Percentiles rank a stretch among this genome's conserved stretches.
Evolutionary conservation across 2,113 vertebrate species (phyloP).

Genomic region (Arizona elegans): DNA sequence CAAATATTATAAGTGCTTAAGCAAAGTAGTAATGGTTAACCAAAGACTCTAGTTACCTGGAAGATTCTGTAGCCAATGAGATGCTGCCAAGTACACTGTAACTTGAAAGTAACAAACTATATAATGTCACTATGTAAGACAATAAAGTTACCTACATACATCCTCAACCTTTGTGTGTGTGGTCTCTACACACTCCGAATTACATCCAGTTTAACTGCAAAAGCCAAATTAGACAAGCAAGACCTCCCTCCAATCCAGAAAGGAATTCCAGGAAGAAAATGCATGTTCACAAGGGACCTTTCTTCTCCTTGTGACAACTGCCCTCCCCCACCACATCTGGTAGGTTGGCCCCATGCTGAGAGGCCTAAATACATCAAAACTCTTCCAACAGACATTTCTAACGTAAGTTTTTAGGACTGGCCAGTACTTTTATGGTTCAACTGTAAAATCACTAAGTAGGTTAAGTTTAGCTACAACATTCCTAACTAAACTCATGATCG

Average conservation of each 20-base stretch:
- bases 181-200: not conserved
- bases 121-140: no score
- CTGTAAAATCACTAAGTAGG: not conserved
- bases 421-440: not conserved
- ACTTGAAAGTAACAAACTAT: no score
- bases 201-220: not conserved
- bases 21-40: no score
- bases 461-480: not conserved
- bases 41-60: no score
- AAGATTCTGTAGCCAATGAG: no score
- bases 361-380: not conserved
- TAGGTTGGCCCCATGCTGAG: not conserved
- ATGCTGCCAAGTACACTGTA: no score
- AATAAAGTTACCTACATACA: no score
- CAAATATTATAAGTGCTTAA: no score
- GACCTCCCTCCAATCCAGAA: not conserved
- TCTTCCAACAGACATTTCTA: not conserved
- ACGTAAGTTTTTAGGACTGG: not conserved
- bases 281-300: not conserved
- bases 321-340: not conserved
- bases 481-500: not conserved
- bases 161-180: no score
- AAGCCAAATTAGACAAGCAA: not conserved
- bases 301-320: not conserved
- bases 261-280: not conserved